Base-by-base conservation (phyloP, 2,888 invertebrate species). In the Erannis defoliaria region DNA sequence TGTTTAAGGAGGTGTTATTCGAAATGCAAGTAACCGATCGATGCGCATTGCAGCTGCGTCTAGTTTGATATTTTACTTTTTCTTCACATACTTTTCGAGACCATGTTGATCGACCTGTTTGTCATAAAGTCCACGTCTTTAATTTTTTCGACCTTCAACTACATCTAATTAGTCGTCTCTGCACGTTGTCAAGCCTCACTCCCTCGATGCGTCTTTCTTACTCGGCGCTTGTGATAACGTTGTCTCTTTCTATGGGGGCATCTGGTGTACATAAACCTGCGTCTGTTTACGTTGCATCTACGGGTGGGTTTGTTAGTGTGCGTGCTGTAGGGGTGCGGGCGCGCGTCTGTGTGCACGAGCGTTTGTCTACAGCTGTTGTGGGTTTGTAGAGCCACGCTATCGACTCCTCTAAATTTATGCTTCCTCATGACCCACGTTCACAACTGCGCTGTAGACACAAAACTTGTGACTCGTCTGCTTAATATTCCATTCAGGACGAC, bases 261-360 rank as follows among this genome's bases (percentile, higher is more conserved):
- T 92, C 91, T 93, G 93, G 90, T 88, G 84, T 84, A 90, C 90
- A 90, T 89, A 91, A 89, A 89, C 88, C 87, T 89, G 84, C 80
- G 85, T 82, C 78, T 92, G 91, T 91, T 91, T 91, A 92, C 86
- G 88, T 87, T 86, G 76, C 68, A 77, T 83, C 74, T 86, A 84
- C 80, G 80, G 77, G 75, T 76, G 71, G 5, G 38, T 55, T 18
- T 35, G 43, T 51, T 12, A 74, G 83, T 83, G 84, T 86, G 85
- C 67, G 81, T 83, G 78, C 66, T 76, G 78, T 80, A 88, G 88
- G 90, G 92, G 90, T 86, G 89, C 84, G 75, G 70, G 83, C 81
- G 78, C 84, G 72, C 67, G 81, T 81, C 77, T 87, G 90, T 89
- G 89, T 89, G 84, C 50, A 84, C 84, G 70, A 62, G 81, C 82